Evolutionary conservation across 37 sponge, comb jelly and placozoan species (phyloP), one percentile per base, ranked within the genome.

Genomic region (Spongilla lacustris): DNA sequence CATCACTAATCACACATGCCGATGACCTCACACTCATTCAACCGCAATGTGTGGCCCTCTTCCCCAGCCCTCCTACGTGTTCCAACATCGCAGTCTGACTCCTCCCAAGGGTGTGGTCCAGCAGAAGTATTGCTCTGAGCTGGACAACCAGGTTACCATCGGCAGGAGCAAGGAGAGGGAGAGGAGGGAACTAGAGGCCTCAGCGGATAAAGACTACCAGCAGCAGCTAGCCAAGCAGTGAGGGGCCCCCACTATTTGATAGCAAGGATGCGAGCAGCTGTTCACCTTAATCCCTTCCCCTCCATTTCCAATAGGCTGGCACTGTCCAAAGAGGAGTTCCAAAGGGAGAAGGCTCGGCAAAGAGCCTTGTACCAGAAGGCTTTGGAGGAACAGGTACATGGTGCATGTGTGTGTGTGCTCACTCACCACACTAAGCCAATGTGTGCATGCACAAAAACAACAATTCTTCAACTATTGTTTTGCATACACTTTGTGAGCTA

Each of bases 331-430:
- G 80, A 94, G 37, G 86, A 23, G 19, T 91, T 72, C 66, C 12
- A 6, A 14, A 66, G 25, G 29, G 31, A 78, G 36, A 91, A 84
- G 80, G 66, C 36, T 27, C 71, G 24, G 27, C 29, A 81, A 17
- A 83, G 67, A 38, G 73, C 67, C 11, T 36, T 91, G n/a, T 93
- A 96, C 85, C 77, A 73, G 41, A 33, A 81, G 36, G 89, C 94
- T 76, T 81, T 96, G 48, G 92, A 83, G 21, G 94, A 96, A 68
- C 97, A 96, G 90, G 94, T 96, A 68, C n/a, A n/a, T n/a, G n/a
- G 22, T 0, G 12, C 34, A 19, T 22, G 6, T 23, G 9, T 11
- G 4, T 48, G 33, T 36, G 34, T 68, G 30, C 71, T 12, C 25
- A 12, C 10, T 31, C 13, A 10, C 34, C 71, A 69, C 27, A 69